Evolutionary conservation across 1,140 invertebrate species (phyloP).

Genomic region (Uloborus diversus): DNA sequence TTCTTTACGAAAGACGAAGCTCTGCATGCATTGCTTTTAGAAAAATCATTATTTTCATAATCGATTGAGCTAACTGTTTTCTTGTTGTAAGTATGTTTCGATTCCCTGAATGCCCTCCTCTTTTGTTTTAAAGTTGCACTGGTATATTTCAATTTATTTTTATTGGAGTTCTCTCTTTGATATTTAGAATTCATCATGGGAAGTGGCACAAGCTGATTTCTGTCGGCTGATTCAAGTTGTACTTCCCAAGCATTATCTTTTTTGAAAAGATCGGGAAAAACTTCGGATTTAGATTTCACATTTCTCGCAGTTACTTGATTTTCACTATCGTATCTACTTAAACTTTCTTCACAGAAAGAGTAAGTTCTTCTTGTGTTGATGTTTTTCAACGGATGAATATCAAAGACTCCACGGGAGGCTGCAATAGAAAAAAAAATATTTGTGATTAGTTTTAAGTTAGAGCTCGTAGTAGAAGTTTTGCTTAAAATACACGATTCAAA

Average conservation of each 20-base stretch:
- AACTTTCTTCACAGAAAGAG: not conserved
- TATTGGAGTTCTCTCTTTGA: not conserved
- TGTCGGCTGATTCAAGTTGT: not conserved
- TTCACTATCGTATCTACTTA: not conserved
- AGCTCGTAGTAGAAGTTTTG: too few relatives aligned
- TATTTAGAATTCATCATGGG: too few relatives aligned
- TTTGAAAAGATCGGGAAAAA: not conserved
- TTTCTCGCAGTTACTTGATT: not conserved
- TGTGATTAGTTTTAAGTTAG: not conserved
- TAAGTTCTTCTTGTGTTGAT: not conserved
- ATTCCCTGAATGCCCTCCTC: constrained; percentile 7
- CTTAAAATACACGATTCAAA: too few relatives aligned
- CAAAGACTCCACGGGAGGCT: constrained; percentile 28
- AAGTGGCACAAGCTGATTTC: not conserved
- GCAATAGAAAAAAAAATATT: not conserved
- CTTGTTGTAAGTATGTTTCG: not conserved
- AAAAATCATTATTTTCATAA: too few relatives aligned
- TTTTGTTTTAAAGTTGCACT: constrained; percentile 11
- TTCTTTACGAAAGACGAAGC: not conserved
- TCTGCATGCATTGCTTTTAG: too few relatives aligned
- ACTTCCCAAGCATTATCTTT: not conserved
- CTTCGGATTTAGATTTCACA: not conserved
- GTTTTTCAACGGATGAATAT: not conserved
- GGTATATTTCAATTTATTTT: constrained; percentile 13
- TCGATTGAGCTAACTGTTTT: too few relatives aligned